These are phyloP conservation scores for Caradrina kadenii DNA, from an alignment of 2,888 invertebrate species.

Conservation along the genomic window DNA sequence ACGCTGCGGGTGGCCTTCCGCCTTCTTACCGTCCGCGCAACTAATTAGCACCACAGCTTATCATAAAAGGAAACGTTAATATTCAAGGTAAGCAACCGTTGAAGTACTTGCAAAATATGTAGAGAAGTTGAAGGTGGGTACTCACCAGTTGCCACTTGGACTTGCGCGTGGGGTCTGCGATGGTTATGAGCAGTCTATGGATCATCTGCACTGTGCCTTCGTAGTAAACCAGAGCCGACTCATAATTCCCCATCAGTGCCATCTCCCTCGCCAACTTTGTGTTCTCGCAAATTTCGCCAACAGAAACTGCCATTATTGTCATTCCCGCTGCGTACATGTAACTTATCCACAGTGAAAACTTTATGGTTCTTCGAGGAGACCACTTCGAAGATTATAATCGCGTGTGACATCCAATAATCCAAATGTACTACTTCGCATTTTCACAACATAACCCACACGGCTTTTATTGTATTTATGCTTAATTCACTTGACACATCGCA, in stretches of 20 bases:
- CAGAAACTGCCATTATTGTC: slow-evolving; percentile 96
- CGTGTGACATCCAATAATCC: slow-evolving; percentile 81
- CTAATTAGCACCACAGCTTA: slow-evolving; percentile 81
- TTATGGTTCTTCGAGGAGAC: slow-evolving; percentile 73
- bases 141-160: slow-evolving; percentile 97
- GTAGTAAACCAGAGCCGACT: slow-evolving; percentile 97
- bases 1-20: slow-evolving; percentile 82
- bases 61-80: slow-evolving; percentile 84
- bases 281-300: slow-evolving; percentile 98
- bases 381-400: slow-evolving; percentile 77
- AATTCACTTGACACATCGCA: slow-evolving; percentile 68
- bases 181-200: slow-evolving; percentile 94
- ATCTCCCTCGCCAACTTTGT: slow-evolving; percentile 98
- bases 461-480: slow-evolving; percentile 66
- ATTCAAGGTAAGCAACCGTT: slow-evolving; percentile 82
- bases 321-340: slow-evolving; percentile 91
- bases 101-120: slow-evolving; percentile 59
- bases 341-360: slow-evolving; percentile 80
- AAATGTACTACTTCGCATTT: slow-evolving; percentile 83
- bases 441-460: slow-evolving; percentile 73
- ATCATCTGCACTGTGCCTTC: slow-evolving; percentile 98
- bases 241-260: slow-evolving; percentile 98
- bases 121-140: slow-evolving; percentile 58
- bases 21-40: slow-evolving; percentile 76
- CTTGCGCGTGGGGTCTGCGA: slow-evolving; percentile 95